A percentile compares a stretch with the other conserved stretches of the same genome.
Evolutionary conservation across 1,140 invertebrate species (phyloP).

Genomic region (Atopsyche davidsoni): DNA sequence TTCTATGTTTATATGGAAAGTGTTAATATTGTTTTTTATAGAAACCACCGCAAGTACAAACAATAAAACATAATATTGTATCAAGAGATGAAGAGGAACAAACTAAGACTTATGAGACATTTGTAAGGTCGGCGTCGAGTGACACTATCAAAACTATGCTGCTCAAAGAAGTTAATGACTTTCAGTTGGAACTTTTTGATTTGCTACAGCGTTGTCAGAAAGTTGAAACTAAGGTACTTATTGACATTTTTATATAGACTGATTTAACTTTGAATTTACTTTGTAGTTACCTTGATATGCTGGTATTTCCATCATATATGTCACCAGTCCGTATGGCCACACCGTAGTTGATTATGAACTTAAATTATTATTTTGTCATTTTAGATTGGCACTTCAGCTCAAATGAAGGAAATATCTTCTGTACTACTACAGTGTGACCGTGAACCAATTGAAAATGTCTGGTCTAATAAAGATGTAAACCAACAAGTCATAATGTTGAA

Average conservation of each 20-base stretch:
- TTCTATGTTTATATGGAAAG: no score
- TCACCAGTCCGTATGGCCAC: no score
- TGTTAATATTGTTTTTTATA: no score
- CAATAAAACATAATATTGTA: no score
- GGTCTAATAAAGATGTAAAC: slow-evolving; percentile 41
- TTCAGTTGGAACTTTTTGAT: slow-evolving; percentile 56
- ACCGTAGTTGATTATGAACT: neutral
- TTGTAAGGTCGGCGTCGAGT: slow-evolving; percentile 1
- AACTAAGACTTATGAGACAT: slow-evolving; percentile 6
- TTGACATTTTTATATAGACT: no score
- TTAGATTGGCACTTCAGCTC: slow-evolving; percentile 47
- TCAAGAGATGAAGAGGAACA: slow-evolving; percentile 6
- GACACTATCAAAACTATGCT: slow-evolving; percentile 39
- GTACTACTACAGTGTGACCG: slow-evolving; percentile 27
- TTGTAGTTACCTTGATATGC: no score
- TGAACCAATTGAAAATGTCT: slow-evolving; percentile 36
- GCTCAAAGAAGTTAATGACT: slow-evolving; percentile 53
- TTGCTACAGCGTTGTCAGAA: slow-evolving; percentile 47
- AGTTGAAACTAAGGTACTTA: slow-evolving; percentile 47
- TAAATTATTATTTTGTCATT: slow-evolving; percentile 10
- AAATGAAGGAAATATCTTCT: slow-evolving; percentile 42
- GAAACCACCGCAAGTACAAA: no score
- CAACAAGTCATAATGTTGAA: slow-evolving; percentile 45
- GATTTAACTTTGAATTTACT: no score
- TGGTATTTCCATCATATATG: no score